Conservation (phyloP, 2,113 vertebrate genomes). For the Elanoides forficatus region DNA sequence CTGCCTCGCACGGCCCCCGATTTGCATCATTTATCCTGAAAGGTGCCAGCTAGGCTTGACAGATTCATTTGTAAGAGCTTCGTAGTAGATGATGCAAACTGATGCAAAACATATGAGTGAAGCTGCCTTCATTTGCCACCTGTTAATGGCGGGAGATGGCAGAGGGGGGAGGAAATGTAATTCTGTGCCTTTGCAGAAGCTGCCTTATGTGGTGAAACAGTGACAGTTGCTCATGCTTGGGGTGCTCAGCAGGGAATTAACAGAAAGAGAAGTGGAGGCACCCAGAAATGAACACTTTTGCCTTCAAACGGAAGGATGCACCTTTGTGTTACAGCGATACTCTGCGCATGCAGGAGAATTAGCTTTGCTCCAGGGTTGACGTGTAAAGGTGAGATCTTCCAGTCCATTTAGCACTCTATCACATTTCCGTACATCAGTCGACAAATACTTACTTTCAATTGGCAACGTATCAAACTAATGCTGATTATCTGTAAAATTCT, state of each 20-base stretch:
- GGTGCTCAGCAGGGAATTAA: neutral
- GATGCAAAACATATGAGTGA: conserved; percentile 39
- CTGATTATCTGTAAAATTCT: neutral
- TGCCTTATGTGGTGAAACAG: neutral
- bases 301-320: neutral
- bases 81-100: conserved; percentile 39
- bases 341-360: neutral
- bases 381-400: neutral
- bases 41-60: conserved; percentile 38
- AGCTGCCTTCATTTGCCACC: neutral
- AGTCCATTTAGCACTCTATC: neutral
- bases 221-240: neutral
- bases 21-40: conserved; percentile 22
- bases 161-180: neutral
- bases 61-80: conserved; percentile 41
- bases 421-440: neutral
- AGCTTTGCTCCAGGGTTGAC: neutral
- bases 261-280: neutral
- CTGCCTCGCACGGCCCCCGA: neutral
- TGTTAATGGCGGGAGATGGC: neutral
- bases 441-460: neutral
- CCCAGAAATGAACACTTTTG: neutral
- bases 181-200: neutral
- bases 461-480: neutral
- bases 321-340: neutral